A percentile compares a stretch with the other conserved stretches of the same genome.
Conservation (phyloP, 2,888 invertebrate genomes). For the Cantharis flavilabris region DNA sequence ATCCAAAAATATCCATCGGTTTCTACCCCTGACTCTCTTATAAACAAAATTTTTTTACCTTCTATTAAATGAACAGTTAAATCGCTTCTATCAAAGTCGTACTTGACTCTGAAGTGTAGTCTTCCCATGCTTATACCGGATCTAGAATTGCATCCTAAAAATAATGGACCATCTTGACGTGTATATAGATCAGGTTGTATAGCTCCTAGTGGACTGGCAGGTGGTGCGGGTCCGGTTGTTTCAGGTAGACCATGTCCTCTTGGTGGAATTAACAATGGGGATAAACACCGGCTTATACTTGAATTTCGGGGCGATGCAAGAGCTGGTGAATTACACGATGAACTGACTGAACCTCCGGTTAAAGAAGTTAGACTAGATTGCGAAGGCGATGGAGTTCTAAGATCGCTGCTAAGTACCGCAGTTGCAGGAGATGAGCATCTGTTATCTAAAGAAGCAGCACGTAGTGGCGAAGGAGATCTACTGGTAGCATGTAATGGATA, state of each 20-base stretch:
- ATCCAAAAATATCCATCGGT: no score
- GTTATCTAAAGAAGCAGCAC: slow-evolving; percentile 78
- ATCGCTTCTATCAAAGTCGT: slow-evolving; percentile 89
- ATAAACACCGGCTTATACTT: slow-evolving; percentile 60
- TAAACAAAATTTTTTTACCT: slow-evolving; percentile 59
- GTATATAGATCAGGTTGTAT: slow-evolving; percentile 88
- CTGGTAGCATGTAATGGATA: slow-evolving; percentile 59
- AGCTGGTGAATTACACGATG: slow-evolving; percentile 53
- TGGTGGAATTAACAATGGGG: slow-evolving; percentile 78
- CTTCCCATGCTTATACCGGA: slow-evolving; percentile 75
- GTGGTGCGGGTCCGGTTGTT: slow-evolving; percentile 56
- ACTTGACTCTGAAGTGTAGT: slow-evolving; percentile 82
- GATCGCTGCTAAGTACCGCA: slow-evolving; percentile 46
- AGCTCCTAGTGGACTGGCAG: slow-evolving; percentile 73
- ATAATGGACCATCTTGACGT: slow-evolving; percentile 76
- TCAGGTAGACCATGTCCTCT: slow-evolving; percentile 54
- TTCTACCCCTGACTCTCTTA: no score
- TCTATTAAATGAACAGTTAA: slow-evolving; percentile 90
- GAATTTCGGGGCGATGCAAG: slow-evolving; percentile 43
- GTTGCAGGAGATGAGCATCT: slow-evolving; percentile 64
- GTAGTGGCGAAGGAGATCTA: slow-evolving; percentile 77
- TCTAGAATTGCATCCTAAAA: slow-evolving; percentile 64
- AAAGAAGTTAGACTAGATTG: slow-evolving; percentile 74
- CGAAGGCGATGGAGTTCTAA: slow-evolving; percentile 68
- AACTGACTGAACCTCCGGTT: slow-evolving; percentile 53